Base-by-base conservation (phyloP, 2,797 vertebrate genomes). In the Catharus ustulatus region DNA sequence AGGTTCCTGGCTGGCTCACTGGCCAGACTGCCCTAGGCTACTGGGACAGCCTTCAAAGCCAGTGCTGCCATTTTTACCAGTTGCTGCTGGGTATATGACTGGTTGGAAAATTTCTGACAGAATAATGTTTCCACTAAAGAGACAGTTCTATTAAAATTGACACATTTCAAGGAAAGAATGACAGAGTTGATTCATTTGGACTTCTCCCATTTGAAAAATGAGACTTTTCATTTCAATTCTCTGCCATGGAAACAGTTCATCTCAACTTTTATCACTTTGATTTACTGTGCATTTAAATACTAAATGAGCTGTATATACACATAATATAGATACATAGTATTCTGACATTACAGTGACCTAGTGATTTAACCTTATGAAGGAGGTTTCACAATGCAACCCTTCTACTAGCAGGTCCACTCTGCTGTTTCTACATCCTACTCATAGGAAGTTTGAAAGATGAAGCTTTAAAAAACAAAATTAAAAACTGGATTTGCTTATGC, bases 121-220 rank as follows among this genome's bases (percentile, higher is more conserved):
- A 94, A 88, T 66, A 91, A 94, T 94, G 20, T 76, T 89, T 87
- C 63, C 52, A 26, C 89, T 86, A 40, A 76, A 82, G 67, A 88
- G 85, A 96, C 15, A 51, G 23, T 81, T 88, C 59, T 89, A 95
- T 95, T 94, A 87, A 95, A 92, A 95, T 92, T 93, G 95, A 96
- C 92, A 94, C 66, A 38, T 94, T 81, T 95, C 84, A 81, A 55
- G 51, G 55, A 69, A 79, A 79, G 48, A 89, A 92, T 86, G 92
- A 90, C 89, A 91, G 77, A 84, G 23, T 32, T 73, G 59, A 94
- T 91, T 86, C 73, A 67, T 90, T 92, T 76, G 24, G 79, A 81
- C 48, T 84, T 66, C 51, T 87, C 58, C n/a, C n/a, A 42, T 86
- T 78, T 93, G 83, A 90, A 83, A 92, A 94, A 88, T 42, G 45